These are phyloP conservation scores for Chaenodraco wilsoni DNA, from an alignment of 2,797 vertebrate species.

Conservation along the genomic window DNA sequence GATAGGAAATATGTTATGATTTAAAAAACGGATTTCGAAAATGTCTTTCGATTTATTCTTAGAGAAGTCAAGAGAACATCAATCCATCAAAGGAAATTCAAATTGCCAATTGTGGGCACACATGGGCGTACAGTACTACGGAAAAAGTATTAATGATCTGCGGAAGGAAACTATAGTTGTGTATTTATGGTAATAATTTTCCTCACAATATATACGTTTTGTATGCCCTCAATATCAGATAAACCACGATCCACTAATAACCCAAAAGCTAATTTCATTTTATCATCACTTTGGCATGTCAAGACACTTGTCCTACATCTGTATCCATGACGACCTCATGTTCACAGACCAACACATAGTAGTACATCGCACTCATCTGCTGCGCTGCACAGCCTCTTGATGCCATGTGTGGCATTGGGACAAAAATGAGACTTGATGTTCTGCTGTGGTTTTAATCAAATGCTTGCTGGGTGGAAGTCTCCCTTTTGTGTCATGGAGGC, in stretches of 20 bases:
- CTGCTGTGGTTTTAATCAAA: slow-evolving; percentile 73
- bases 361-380: slow-evolving; percentile 32
- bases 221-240: too few species aligned
- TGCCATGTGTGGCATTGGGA: slow-evolving; percentile 19
- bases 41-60: too few species aligned
- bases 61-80: too few species aligned
- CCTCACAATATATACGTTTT: too few species aligned
- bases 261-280: slow-evolving; percentile 1
- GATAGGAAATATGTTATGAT: too few species aligned
- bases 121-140: too few species aligned
- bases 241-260: background rate
- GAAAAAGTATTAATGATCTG: too few species aligned
- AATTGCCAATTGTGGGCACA: too few species aligned
- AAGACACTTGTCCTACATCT: slow-evolving; percentile 23
- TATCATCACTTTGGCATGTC: background rate
- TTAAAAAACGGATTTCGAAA: too few species aligned
- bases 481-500: slow-evolving; percentile 69
- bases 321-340: slow-evolving; percentile 28
- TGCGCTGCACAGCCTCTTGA: slow-evolving; percentile 22
- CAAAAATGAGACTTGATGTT: slow-evolving; percentile 54
- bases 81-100: too few species aligned
- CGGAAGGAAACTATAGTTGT: too few species aligned
- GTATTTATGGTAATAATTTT: too few species aligned
- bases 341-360: slow-evolving; percentile 16
- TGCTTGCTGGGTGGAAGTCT: slow-evolving; percentile 70